Evolutionary conservation across 1,140 invertebrate species (phyloP).

Genomic region (Cotesia glomerata): DNA sequence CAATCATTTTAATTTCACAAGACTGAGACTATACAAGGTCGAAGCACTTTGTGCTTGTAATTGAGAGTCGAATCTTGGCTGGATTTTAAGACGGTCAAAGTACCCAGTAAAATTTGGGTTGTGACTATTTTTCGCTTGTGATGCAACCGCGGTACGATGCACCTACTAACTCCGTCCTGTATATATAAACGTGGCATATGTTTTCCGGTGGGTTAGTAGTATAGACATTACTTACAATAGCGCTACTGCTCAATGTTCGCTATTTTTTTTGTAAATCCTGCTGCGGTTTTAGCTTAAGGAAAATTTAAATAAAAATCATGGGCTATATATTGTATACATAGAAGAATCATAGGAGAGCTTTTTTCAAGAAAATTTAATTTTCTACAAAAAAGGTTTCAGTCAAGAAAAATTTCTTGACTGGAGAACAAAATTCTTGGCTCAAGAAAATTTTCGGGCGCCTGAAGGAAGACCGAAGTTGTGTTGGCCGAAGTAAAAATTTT

Average conservation of each 20-base stretch:
- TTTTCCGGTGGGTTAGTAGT: constrained; percentile 17
- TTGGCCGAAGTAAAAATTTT: too few species aligned
- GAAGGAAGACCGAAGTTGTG: too few species aligned
- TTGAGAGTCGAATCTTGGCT: not conserved
- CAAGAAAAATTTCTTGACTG: too few species aligned
- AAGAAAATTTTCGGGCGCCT: too few species aligned
- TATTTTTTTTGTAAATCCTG: not conserved
- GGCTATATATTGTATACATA: too few species aligned
- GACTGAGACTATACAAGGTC: not conserved
- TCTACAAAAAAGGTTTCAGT: too few species aligned
- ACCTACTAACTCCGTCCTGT: not conserved
- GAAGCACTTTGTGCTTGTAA: not conserved
- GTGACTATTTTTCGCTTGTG: constrained; percentile 16
- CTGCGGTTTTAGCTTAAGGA: too few species aligned
- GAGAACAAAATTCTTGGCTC: too few species aligned
- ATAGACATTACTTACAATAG: not conserved
- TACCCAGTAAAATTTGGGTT: constrained; percentile 1
- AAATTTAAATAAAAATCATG: too few species aligned
- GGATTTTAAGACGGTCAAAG: not conserved
- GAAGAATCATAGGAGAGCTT: too few species aligned
- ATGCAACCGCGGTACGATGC: constrained; percentile 15
- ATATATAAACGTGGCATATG: not conserved
- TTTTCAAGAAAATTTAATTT: too few species aligned
- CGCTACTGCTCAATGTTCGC: not conserved
- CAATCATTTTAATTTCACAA: too few species aligned